Base-by-base conservation (phyloP, 2,113 vertebrate genomes). In the Polypterus bichir region DNA sequence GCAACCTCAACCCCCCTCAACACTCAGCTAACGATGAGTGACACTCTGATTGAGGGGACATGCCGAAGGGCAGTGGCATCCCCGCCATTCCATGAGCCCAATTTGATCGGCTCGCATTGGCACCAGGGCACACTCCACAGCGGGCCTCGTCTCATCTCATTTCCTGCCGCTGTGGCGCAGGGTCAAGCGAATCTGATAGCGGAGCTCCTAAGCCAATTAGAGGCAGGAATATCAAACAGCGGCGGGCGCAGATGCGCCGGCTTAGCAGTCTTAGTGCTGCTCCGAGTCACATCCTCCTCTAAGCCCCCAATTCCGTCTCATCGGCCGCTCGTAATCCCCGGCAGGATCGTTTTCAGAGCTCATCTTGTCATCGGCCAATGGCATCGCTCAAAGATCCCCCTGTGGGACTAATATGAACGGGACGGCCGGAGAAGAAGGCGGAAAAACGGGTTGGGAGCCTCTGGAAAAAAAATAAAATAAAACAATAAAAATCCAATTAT, bases 241-340 rank as follows among this genome's bases (percentile, higher is more conserved):
- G 79, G 72, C 65, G 62, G 72, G 81, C 79, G 80, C 89, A 91
- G 89, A 92, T 91, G 89, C 81, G 77, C 64, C 74, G 86, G 89
- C 87, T 92, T 92, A 91, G 80, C 78, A 63, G 83, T 70, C 80
- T 91, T 85, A 86, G 81, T 85, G 79, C 88, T 74, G 87, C 91
- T 91, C 89, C 81, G 78, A 80, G 75, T 86, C 86, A 88, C 85
- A 91, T 90, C 88, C 88, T 89, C 81, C 78, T 75, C 76, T 90
- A 92, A 92, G 85, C 88, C 88, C 80, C 74, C 84, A 76, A 84
- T 87, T 86, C 81, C 76, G 64, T 73, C 73, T 79, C 74, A 78
- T 82, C 82, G 75, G 76, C 82, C 77, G 69, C 61, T 78, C 81
- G 72, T 84, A 85, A 89, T 85, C 79, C 85, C 81, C 64, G 64